Base-by-base conservation (phyloP, 1,140 invertebrate species). In the Drosophila yakuba region DNA sequence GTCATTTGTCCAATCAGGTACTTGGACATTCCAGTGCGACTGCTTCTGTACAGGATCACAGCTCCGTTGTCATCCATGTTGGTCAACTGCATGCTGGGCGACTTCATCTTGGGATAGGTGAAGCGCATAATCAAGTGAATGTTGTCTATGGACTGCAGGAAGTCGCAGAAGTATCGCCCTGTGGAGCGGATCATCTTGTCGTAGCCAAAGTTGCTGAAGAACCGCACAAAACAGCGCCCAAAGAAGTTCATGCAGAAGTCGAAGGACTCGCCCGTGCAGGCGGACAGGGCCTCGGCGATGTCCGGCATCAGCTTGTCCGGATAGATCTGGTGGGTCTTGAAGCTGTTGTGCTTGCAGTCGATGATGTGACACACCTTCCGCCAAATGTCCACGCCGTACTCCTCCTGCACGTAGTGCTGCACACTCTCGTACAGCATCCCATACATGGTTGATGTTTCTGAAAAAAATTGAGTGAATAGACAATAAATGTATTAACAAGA, bases 71-170 rank as follows among this genome's bases (percentile, higher is more conserved):
- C 93, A 90, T 98, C 97, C 60, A 97, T 95, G 47, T 95, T 94
- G 1, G 96, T 96, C 35, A 97, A 94, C 82, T 97, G 97, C 95
- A 98, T 98, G 23, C 96, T 97, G 0, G 97, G 97, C 68, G 96
- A 97, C 82, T 96, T 96, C 96, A 98, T 97, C 92, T 96, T 96
- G 0, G 97, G 97, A 91, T 97, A 98, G n/a, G 96, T 96, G 83
- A 97, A 97, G 64, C 97, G 94, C 95, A 98, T 97, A 72, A 97
- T 96, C 89, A 97, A 95, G 90, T 98, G 97, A 45, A 98, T 96
- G 86, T 97, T 98, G 92, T 98, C 97, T 28, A 98, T 97, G 28
- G 95, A 97, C 91, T 97, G 95, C 35, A 98, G 93, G 90, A 98
- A 98, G 76, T 98, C 97, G 63, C 96, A 96, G 88, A 97, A 98